These are phyloP conservation scores for Pristionchus exspectatus DNA, from an alignment of 2,888 invertebrate genomes.

Conservation along the genomic window DNA sequence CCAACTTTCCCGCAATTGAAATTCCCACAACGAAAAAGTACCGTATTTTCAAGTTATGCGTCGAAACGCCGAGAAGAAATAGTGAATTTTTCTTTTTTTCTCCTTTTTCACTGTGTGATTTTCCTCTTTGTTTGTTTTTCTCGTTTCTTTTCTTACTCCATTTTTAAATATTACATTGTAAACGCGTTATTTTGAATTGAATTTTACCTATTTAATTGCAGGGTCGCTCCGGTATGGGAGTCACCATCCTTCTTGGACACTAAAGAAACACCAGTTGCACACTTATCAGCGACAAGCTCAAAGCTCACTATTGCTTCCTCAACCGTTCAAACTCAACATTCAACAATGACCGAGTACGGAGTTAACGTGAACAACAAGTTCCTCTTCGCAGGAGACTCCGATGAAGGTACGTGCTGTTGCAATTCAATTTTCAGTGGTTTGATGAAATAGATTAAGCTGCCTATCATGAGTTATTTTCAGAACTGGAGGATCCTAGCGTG, in stretches of 20 bases:
- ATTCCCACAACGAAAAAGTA: not conserved
- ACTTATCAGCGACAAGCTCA: constrained; percentile 31
- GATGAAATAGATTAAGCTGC: not conserved
- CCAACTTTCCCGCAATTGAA: not conserved
- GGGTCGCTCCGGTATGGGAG: constrained; percentile 53
- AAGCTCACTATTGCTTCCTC: constrained; percentile 28
- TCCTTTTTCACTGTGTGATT: not conserved
- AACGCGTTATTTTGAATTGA: not conserved
- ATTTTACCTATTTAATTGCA: not conserved
- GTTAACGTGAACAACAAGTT: constrained; percentile 74
- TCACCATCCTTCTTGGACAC: constrained; percentile 50
- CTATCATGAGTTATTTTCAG: constrained; percentile 58
- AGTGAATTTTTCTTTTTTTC: not conserved
- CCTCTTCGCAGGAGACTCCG: constrained; percentile 69
- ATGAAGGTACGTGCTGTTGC: constrained; percentile 66
- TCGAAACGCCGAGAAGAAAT: not conserved
- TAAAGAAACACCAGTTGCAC: constrained; percentile 47
- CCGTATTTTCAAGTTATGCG: not conserved
- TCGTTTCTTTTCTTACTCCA: not conserved
- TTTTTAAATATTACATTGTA: not conserved
- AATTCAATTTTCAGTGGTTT: not conserved
- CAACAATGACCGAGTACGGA: constrained; percentile 71
- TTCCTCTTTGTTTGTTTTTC: constrained; percentile 6
- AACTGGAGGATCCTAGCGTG: constrained; percentile 72
- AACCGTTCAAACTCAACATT: not conserved